A percentile compares a stretch with the other conserved stretches of the same genome.
Evolutionary conservation across 2,888 invertebrate species (phyloP).

Genomic region (Salticus scenicus): DNA sequence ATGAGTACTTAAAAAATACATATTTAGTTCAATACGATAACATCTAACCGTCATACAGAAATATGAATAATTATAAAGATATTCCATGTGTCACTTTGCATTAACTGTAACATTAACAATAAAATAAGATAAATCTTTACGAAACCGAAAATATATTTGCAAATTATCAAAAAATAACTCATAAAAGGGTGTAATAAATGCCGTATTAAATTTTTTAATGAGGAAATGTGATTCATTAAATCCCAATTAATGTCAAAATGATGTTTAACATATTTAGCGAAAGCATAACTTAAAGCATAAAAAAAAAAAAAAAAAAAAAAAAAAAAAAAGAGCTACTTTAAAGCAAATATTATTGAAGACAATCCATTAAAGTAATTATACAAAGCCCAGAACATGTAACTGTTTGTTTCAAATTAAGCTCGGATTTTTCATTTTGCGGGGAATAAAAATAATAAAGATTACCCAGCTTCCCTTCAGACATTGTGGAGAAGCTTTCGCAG

Average conservation of each 20-base stretch:
- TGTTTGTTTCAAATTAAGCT: neutral
- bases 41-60: too few species aligned
- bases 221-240: neutral
- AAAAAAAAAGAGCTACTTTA: too few species aligned
- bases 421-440: neutral
- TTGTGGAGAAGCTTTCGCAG: neutral
- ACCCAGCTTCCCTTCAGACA: neutral
- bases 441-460: constrained; percentile 1
- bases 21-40: too few species aligned
- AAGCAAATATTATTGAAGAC: neutral
- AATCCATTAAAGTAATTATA: neutral
- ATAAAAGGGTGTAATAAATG: constrained; percentile 11
- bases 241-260: constrained; percentile 4
- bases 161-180: neutral
- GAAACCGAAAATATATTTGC: neutral
- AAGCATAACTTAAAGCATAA: neutral
- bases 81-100: neutral
- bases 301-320: too few species aligned
- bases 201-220: neutral
- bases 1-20: too few species aligned
- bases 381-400: neutral
- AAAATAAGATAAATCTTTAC: neutral
- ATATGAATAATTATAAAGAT: too few species aligned
- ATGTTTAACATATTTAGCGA: constrained; percentile 9
- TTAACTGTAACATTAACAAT: neutral